Evolutionary conservation across 2,797 vertebrate genomes (phyloP), one percentile per base, ranked within the genome.

Genomic region (Dendrocincla tyrannina): DNA sequence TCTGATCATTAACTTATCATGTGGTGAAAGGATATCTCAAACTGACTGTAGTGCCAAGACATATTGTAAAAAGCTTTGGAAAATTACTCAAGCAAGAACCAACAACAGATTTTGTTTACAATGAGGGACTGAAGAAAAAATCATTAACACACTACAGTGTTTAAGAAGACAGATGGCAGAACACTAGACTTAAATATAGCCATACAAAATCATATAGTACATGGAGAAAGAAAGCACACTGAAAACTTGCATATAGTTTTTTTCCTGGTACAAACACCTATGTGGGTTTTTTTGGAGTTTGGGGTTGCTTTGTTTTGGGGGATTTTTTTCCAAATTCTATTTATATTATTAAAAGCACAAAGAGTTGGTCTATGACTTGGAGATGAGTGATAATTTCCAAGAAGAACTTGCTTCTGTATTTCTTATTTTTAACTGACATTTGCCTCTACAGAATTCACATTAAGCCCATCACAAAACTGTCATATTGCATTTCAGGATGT

Each of bases 21-120:
- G 75, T 2, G 1, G 75, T 77, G 49, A 75, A 95, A 87, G 56
- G 37, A 35, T 70, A 91, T 92, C 86, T 94, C 67, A 89, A 90
- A 83, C 28, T 53, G 77, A 82, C 67, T 93, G 33, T 56, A 83
- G 74, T 42, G 78, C 88, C 94, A 91, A 91, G 64, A 79, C 59
- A 62, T 17, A 89, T 25, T 62, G n/a, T 56, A 89, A 93, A 78
- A 89, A 70, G 41, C 60, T 89, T 77, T 74, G 60, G 55, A 82
- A 89, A 93, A 87, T 81, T 85, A 85, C 60, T 89, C 77, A 79
- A 87, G 77, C 86, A 95, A 91, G 86, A 93, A 92, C 24, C 70
- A 92, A 92, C 74, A 95, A 87, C 91, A 96, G 93, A 96, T 94
- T 94, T 96, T 94, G 81, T 94, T 94, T 95, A 88, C 74, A 88